Base-by-base conservation (phyloP, 2,113 vertebrate genomes). In the Pungitius pungitius region DNA sequence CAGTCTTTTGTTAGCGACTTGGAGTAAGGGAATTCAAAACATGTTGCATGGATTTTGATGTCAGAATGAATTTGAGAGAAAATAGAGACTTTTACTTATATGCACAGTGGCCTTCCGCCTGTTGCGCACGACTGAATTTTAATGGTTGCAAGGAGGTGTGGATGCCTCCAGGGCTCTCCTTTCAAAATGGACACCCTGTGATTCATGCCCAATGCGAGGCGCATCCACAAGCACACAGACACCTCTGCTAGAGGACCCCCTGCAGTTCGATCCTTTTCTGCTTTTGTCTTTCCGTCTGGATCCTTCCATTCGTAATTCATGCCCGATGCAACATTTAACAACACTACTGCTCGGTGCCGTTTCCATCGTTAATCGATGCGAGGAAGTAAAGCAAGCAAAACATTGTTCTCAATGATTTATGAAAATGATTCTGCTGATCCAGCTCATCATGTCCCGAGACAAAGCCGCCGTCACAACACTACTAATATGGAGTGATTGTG, bases 261-360 rank as follows among this genome's bases (percentile, higher is more conserved):
- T 33, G 33, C 56, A 59, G 42, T 72, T 80, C 45, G 64, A 52
- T 75, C 64, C 59, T 22, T 62, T 76, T 64, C 61, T 61, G 56
- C 39, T 35, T 73, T 57, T 45, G 66, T 80, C 65, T 75, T 64
- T 71, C 80, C 77, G 47, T 9, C 2, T 59, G 78, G 71, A 83
- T 58, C 55, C 42, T 47, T 59, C 35, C 74, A 90, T 87, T 64
- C 69, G 72, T 85, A 80, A 90, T 87, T 91, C 78, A 83, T 88
- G 79, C 13, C 11, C 2, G 59, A 81, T 91, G 71, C 88, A 92
- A 92, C 75, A 87, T 90, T 85, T 77, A 90, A 72, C 63, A 76
- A 67, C 47, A 70, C 61, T 77, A 84, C 79, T 77, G 77, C 85
- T 90, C 60, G 1, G 69, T 49, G 72, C 67, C 42, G 54, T 83